These are phyloP conservation scores for Heteromormyrus szaboi DNA, from an alignment of 2,797 vertebrate genomes.

Conservation along the genomic window DNA sequence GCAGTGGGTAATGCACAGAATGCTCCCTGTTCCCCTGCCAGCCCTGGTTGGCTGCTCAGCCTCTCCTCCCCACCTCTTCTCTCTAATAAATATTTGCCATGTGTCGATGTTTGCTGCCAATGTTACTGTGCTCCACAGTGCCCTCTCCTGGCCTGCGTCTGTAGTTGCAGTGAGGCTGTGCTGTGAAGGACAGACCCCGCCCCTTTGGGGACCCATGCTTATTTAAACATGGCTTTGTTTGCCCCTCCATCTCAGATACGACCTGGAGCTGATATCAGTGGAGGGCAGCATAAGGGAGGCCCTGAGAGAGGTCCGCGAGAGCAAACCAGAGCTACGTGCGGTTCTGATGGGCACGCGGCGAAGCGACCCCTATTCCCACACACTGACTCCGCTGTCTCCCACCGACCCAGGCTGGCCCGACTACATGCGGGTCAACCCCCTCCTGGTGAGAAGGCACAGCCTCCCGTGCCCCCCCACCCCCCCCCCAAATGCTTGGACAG, in stretches of 20 bases:
- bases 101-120: neutral
- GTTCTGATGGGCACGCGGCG: slow-evolving; percentile 90
- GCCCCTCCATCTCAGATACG: slow-evolving; percentile 59
- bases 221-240: neutral
- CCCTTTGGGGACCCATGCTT: neutral
- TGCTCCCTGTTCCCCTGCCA: neutral
- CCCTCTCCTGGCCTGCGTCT: neutral
- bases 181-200: neutral
- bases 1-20: neutral
- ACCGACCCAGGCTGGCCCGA: slow-evolving; percentile 84
- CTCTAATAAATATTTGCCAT: slow-evolving; percentile 5
- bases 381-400: slow-evolving; percentile 69
- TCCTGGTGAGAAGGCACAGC: slow-evolving; percentile 65
- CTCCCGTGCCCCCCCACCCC: neutral
- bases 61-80: neutral
- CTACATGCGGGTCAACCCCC: slow-evolving; percentile 86
- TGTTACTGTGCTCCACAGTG: neutral
- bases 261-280: slow-evolving; percentile 69
- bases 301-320: slow-evolving; percentile 63
- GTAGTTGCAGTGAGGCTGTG: neutral
- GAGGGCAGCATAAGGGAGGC: slow-evolving; percentile 83
- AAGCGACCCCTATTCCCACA: slow-evolving; percentile 82
- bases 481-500: neutral
- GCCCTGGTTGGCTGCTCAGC: neutral
- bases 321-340: slow-evolving; percentile 70